Conservation (phyloP, 2,797 vertebrate species). For the Synaphobranchus kaupii region DNA sequence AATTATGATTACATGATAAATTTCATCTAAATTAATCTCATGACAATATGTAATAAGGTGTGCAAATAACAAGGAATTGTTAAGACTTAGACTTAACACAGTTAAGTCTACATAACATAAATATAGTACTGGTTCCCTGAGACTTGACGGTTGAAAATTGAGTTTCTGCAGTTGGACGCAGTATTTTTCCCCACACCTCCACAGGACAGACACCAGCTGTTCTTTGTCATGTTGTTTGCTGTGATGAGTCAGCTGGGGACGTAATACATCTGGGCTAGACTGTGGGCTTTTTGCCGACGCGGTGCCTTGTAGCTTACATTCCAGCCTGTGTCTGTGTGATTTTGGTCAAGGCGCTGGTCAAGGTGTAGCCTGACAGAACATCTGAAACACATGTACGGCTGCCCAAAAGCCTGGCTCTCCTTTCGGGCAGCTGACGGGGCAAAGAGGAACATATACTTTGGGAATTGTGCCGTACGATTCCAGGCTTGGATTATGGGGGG, state of each 20-base stretch:
- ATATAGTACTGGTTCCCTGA: background rate
- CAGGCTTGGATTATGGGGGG: background rate
- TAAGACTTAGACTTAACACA: too few relatives aligned
- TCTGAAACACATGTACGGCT: background rate
- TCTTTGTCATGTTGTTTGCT: background rate
- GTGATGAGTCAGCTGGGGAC: background rate
- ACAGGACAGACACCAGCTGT: background rate
- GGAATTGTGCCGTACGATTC: background rate
- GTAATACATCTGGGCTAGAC: background rate
- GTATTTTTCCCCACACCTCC: background rate
- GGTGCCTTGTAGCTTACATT: background rate
- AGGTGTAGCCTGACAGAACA: background rate
- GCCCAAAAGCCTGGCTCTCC: background rate
- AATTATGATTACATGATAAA: background rate
- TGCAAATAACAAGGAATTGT: background rate
- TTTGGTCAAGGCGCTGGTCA: background rate
- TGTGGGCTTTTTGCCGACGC: background rate
- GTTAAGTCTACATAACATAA: too few relatives aligned
- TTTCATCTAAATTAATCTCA: background rate
- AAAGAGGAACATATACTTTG: too few relatives aligned
- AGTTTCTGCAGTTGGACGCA: background rate
- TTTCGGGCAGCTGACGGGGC: background rate
- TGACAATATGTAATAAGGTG: background rate
- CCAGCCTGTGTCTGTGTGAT: background rate
- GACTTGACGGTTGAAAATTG: too few relatives aligned